These are phyloP conservation scores for Glareola pratincola DNA, from an alignment of 2,113 vertebrate genomes.

Conservation along the genomic window DNA sequence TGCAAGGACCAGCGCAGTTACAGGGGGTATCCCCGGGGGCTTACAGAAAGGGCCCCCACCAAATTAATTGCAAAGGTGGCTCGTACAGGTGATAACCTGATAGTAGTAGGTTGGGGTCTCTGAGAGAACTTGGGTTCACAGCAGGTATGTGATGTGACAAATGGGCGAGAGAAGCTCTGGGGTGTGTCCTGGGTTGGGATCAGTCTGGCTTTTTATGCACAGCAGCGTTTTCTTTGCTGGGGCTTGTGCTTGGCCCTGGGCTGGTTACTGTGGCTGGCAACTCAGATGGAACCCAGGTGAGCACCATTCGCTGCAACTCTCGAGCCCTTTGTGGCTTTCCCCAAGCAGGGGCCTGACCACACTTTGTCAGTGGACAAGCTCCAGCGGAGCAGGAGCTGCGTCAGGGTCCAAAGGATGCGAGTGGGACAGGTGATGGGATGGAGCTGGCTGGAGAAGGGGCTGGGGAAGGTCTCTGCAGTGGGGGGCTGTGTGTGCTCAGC, in stretches of 20 bases:
- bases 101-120: neutral
- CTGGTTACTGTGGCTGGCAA: neutral
- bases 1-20: fast-evolving
- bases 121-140: neutral
- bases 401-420: neutral
- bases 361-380: fast-evolving
- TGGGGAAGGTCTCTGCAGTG: fast-evolving
- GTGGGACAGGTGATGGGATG: neutral
- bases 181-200: neutral
- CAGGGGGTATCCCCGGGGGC: neutral
- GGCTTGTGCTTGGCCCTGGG: neutral
- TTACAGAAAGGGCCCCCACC: fast-evolving
- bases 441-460: neutral
- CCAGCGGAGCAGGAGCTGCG: fast-evolving
- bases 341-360: fast-evolving
- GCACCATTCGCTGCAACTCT: fast-evolving
- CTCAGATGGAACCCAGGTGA: neutral
- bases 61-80: no score
- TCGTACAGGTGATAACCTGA: fast-evolving
- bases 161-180: neutral
- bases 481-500: neutral
- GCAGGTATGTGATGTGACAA: neutral
- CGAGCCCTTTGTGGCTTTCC: neutral
- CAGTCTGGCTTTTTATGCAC: fast-evolving
- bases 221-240: fast-evolving